Evolutionary conservation across 2,113 vertebrate genomes (phyloP).

Genomic region (Tricholaema leucomelas): DNA sequence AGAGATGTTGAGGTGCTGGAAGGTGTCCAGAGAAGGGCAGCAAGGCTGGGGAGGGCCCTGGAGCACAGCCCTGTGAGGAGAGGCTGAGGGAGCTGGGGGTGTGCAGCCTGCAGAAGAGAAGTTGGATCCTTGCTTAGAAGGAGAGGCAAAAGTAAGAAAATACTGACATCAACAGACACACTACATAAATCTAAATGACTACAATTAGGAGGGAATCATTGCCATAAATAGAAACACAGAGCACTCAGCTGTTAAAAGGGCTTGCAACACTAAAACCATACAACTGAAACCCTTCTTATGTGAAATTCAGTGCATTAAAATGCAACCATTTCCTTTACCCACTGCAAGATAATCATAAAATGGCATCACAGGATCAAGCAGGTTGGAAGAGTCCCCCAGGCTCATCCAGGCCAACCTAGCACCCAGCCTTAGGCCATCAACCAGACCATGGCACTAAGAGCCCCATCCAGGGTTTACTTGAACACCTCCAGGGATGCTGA

Average conservation of each 20-base stretch:
- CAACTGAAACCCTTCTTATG: neutral
- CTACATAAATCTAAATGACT: neutral
- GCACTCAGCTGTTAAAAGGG: neutral
- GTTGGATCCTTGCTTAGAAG: neutral
- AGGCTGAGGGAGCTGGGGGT: too few relatives aligned
- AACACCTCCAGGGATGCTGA: too few relatives aligned
- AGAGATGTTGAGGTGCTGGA: too few relatives aligned
- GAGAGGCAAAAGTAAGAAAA: neutral
- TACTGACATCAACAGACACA: neutral
- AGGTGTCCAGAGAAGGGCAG: too few relatives aligned
- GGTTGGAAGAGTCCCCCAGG: too few relatives aligned
- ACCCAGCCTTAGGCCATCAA: too few relatives aligned
- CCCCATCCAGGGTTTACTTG: too few relatives aligned
- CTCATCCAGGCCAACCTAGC: too few relatives aligned
- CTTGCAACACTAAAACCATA: neutral
- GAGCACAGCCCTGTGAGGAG: too few relatives aligned
- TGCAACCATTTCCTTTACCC: neutral
- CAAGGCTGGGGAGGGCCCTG: too few relatives aligned
- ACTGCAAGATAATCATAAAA: neutral
- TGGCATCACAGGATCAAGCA: too few relatives aligned
- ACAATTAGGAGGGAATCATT: neutral
- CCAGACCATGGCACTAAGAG: too few relatives aligned
- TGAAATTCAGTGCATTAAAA: neutral
- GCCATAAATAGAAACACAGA: neutral
- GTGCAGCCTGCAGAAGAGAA: neutral